Base-by-base conservation (phyloP, 2,113 vertebrate species). In the Prunella fulvescens region DNA sequence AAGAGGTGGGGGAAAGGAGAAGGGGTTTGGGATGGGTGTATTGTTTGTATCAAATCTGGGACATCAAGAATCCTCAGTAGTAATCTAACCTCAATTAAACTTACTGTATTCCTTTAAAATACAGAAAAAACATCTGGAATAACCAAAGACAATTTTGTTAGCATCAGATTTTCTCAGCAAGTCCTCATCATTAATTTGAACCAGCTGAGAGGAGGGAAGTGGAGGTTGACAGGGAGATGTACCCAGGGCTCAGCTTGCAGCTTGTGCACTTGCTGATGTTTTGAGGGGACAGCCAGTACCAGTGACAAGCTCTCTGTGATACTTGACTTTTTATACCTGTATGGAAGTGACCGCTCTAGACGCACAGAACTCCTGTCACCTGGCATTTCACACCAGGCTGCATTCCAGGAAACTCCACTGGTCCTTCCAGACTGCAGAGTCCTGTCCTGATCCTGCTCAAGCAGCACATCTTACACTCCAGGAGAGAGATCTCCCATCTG, bases 351-450 rank as follows among this genome's bases (percentile, higher is more conserved):
- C 80, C 8, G 69, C 95, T 96, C 0, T 0, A 76, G 77, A 88
- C 51, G 72, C 96, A 96, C 96, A 96, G 45, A 60, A 48, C 91
- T n/a, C 42, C 70, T 85, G 37, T 12, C 39, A 18, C 40, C 31
- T 6, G 29, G 42, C 71, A 40, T n/a, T 35, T 44, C 29, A 56
- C 53, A 29, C 33, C 0, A 0, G 51, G 74, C 60, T 80, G 71
- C 66, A 12, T 70, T 81, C 29, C 5, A 4, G 87, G 53, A 35
- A 79, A 9, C 31, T 22, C 33, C 42, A 3, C 77, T 17, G 57
- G 16, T 5, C 25, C 70, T 19, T 16, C 74, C 81, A 33, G 31
- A 1, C 56, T 44, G 47, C 61, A 12, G 23, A 12, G 39, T 3
- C 5, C 1, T 1, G 10, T 53, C 67, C 53, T 18, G 29, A 16